Evolutionary conservation across 64 coral and sea anemone genomes (phyloP), one percentile per base, ranked within the genome.

Genomic region (Orbicella faveolata): DNA sequence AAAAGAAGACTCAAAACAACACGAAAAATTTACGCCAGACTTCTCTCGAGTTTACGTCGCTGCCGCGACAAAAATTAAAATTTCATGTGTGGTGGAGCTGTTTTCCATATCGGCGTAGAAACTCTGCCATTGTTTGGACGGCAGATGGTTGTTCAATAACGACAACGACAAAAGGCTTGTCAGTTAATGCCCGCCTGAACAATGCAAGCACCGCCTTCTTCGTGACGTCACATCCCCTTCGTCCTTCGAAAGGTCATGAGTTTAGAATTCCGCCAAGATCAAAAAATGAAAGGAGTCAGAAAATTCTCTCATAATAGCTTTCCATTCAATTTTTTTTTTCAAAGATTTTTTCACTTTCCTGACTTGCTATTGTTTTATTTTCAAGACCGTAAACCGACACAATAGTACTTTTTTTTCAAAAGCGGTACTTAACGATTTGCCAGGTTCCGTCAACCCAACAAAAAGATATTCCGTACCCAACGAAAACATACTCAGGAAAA

Each of bases 121-220:
- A 74, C 89, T 91, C 83, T 83, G 89, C 67, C 61, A 75, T 74
- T 66, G 82, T 41, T 68, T 52, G 12, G 13, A 6, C 3, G 72
- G 89, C 89, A 91, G 89, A 83, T 91, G 89, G 89, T 63, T 83
- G 65, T 59, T 81, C 77, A 23, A 68, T 85, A 59, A 68, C 37
- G 35, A 85, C 62, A 36, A 36, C 13, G 67, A 74, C 70, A 61
- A 75, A 62, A 30, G 34, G 13, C 69, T 65, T 91, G 89, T 91
- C 89, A 91, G 55, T 84, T 72, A 54, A 14, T 14, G 57, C 53
- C 79, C 61, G 75, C n/a, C 63, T 79, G 59, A 79, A 83, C 73
- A 83, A 91, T 51, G 52, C 26, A 84, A 84, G 80, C 69, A 9
- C 89, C 53, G 67, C 89, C 80, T 54, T 14, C 21, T 20, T 25